Evolutionary conservation across 2,113 vertebrate genomes (phyloP).

Genomic region (Gallinago jamesoni): DNA sequence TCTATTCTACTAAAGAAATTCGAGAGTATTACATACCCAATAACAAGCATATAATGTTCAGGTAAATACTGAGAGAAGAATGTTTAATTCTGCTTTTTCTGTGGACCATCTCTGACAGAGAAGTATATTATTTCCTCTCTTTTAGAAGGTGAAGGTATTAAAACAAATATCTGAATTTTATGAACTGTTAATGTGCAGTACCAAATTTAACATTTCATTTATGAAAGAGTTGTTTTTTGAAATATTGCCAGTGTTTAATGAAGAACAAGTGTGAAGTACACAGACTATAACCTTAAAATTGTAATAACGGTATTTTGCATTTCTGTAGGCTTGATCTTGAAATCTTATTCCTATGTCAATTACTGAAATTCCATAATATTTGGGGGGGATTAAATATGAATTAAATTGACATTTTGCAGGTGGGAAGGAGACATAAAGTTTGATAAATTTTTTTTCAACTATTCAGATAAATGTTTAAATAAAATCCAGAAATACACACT

Average conservation of each 20-base stretch:
- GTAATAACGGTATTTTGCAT: neutral
- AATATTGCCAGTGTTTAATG: neutral
- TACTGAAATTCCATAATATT: neutral
- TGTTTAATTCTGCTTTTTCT: neutral
- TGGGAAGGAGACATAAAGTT: neutral
- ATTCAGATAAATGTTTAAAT: neutral
- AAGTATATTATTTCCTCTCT: neutral
- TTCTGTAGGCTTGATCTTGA: neutral
- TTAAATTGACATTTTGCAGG: neutral
- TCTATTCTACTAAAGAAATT: constrained; percentile 82
- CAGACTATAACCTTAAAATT: neutral
- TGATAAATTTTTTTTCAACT: neutral
- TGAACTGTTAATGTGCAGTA: neutral
- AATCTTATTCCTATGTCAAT: neutral
- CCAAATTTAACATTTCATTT: neutral
- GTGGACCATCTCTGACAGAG: neutral
- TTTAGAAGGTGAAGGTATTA: neutral
- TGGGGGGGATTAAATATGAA: neutral
- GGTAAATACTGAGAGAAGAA: constrained; percentile 71
- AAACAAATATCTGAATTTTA: neutral
- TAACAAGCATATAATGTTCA: constrained; percentile 82
- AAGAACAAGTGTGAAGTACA: neutral
- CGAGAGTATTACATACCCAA: constrained; percentile 88
- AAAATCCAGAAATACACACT: neutral
- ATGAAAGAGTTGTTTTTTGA: neutral